Percentiles rank a stretch among this genome's conserved stretches.
These are phyloP conservation scores for Syrmaticus mikado DNA, from an alignment of 2,113 vertebrate genomes.

Conservation along the genomic window DNA sequence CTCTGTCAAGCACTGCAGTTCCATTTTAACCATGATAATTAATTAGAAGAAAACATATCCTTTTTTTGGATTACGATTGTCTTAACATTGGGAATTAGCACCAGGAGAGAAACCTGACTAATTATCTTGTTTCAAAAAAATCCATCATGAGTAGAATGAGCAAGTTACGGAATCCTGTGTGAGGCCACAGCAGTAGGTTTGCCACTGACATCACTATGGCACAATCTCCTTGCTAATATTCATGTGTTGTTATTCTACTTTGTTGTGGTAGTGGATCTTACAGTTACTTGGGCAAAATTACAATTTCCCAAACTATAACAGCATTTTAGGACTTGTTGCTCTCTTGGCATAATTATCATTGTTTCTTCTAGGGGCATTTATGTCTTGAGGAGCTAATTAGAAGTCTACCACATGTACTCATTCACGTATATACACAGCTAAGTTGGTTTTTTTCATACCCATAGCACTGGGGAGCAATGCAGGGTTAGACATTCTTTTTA, in stretches of 20 bases:
- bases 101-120: not conserved
- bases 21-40: not conserved
- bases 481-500: not conserved
- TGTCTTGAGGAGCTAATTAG: not conserved
- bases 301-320: not conserved
- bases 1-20: not conserved
- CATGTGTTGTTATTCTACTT: not conserved
- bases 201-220: not conserved
- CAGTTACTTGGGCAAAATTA: not conserved
- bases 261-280: not conserved
- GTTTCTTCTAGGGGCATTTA: not conserved
- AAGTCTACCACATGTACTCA: not conserved
- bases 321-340: not conserved
- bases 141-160: not conserved
- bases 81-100: not conserved
- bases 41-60: not conserved
- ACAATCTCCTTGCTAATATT: not conserved
- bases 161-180: not conserved
- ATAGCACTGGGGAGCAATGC: not conserved
- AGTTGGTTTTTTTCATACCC: not conserved
- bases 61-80: not conserved
- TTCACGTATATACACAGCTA: not conserved
- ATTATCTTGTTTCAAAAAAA: not conserved
- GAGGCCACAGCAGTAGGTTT: not conserved
- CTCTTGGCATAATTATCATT: not conserved